Base-by-base conservation (phyloP, 2,797 vertebrate species). In the Hipposideros larvatus region DNA sequence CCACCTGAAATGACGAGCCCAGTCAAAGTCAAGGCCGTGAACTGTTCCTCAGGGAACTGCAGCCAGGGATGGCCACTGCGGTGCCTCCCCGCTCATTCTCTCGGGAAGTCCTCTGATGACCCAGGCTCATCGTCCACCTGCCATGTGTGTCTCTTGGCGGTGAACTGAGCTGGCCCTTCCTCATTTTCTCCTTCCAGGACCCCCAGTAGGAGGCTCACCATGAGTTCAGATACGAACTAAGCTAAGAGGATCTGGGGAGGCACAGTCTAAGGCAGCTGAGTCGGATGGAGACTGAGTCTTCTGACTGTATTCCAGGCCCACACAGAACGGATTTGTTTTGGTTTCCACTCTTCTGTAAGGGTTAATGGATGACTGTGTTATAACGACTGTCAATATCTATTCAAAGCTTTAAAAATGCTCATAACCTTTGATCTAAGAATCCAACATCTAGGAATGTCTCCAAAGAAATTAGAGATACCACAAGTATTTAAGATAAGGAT, bases 381-480 rank as follows among this genome's bases (percentile, higher is more conserved):
- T 61, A 21, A 65, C 10, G 13, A 34, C 13, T 61, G 31, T 66
- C 37, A 51, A 18, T 48, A n/a, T 79, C 19, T 61, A 19, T 26
- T 21, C 46, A 61, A 85, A 31, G 9, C 8, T 53, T 90, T 89
- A 41, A 63, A 93, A 80, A 71, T 65, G 31, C 16, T 63, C 37
- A 21, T 68, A 53, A 84, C 22, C 11, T 63, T 90, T 68, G 80
- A 86, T 11, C n/a, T 55, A 94, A 37, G 51, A 90, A 61, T 73
- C 9, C 11, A 41, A 78, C 26, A 43, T 55, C 31, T 71, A 71
- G 26, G 22, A 73, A 57, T 73, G n/a, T 43, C 41, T 66, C 57
- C 59, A 66, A 88, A 86, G 34, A 75, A 80, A 90, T 59, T 37
- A 55, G 24, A 70, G 11, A 84, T 68, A 73, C 4, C 51, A 34